These are phyloP conservation scores for Eolophus roseicapilla DNA, from an alignment of 2,113 vertebrate genomes.

Conservation along the genomic window DNA sequence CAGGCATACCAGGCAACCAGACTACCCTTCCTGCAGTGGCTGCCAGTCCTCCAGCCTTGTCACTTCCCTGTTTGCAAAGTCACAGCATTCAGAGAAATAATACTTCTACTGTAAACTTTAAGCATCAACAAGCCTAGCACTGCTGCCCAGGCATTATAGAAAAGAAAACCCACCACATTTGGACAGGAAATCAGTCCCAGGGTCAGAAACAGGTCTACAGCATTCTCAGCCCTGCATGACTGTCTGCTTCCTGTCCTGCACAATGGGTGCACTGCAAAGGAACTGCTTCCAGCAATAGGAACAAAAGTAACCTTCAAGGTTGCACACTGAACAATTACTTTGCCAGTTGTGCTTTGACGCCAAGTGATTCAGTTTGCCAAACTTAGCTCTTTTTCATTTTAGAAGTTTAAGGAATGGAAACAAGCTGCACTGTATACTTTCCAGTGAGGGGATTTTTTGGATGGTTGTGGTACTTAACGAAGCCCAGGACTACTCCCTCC, in stretches of 20 bases:
- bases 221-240: slow-evolving; percentile 42
- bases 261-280: slow-evolving; percentile 55
- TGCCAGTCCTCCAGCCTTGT: slow-evolving; percentile 30
- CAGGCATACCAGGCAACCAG: slow-evolving; percentile 31
- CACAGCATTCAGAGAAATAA: slow-evolving; percentile 42
- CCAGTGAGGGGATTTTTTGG: slow-evolving; percentile 45
- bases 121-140: slow-evolving; percentile 30
- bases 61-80: slow-evolving; percentile 38
- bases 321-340: slow-evolving; percentile 54
- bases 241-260: slow-evolving; percentile 53
- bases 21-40: slow-evolving; percentile 8
- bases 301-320: slow-evolving; percentile 65
- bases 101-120: slow-evolving; percentile 48
- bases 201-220: slow-evolving; percentile 38
- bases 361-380: slow-evolving; percentile 45
- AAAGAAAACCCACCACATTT: not conserved
- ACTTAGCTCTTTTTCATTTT: slow-evolving; percentile 46
- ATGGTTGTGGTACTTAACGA: not conserved
- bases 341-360: slow-evolving; percentile 52
- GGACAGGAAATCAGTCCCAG: slow-evolving; percentile 39
- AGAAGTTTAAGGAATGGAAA: slow-evolving; percentile 57
- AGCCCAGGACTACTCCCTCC: slow-evolving; percentile 23
- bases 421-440: slow-evolving; percentile 52
- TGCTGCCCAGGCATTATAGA: not conserved
- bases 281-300: slow-evolving; percentile 46